Evolutionary conservation across 2,797 vertebrate species (phyloP).

Genomic region (Peromyscus melanophrys): DNA sequence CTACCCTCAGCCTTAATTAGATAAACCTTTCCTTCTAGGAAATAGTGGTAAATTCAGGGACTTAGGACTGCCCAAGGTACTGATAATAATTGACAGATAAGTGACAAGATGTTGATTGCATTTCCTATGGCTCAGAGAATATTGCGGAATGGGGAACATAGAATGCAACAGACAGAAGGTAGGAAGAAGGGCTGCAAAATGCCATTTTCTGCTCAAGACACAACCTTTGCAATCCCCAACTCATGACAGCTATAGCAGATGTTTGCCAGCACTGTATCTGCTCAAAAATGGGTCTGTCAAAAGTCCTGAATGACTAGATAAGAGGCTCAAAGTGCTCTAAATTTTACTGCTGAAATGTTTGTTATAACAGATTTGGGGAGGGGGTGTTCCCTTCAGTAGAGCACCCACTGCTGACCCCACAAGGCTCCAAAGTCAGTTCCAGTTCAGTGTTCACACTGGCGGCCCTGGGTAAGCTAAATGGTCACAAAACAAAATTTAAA

Average conservation of each 20-base stretch:
- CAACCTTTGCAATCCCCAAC: background rate
- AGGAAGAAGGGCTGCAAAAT: background rate
- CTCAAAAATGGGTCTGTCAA: background rate
- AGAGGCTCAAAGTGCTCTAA: background rate
- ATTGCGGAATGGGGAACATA: background rate
- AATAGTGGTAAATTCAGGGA: background rate
- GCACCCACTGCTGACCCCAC: background rate
- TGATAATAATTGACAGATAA: background rate
- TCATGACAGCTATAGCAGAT: background rate
- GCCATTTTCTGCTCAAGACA: background rate
- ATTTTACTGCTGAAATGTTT: background rate
- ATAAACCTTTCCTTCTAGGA: background rate
- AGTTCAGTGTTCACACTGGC: background rate
- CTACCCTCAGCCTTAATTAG: background rate
- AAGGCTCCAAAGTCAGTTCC: background rate
- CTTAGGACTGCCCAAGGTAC: background rate
- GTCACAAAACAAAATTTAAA: background rate
- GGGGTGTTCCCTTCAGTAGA: background rate
- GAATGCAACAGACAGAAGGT: background rate
- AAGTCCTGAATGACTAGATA: background rate
- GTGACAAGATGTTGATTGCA: background rate
- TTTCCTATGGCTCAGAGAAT: background rate
- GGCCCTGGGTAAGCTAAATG: background rate
- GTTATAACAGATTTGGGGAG: background rate
- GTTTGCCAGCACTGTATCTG: background rate